Base-by-base conservation (phyloP, 2,113 vertebrate genomes). In the Ciconia maguari region DNA sequence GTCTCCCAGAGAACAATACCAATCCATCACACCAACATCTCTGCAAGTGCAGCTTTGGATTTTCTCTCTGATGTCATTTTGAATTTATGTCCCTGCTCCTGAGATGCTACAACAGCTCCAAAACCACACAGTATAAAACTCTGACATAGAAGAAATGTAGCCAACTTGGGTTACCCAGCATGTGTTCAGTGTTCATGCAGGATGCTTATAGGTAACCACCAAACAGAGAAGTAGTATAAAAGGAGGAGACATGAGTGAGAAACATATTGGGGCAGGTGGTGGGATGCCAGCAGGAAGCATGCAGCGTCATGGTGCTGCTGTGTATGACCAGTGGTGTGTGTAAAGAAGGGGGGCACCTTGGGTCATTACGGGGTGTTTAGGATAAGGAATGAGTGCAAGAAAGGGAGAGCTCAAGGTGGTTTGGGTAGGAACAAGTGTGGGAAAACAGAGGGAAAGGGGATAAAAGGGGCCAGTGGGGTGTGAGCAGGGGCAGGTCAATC, bases 401-500 rank as follows among this genome's bases (percentile, higher is more conserved):
- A 77, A 61, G 7, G 24, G 34, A 61, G 13, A 61, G 3, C 78
- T 52, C 15, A 57, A 60, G 14, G 30, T 0, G 0, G 5, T 83
- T 72, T 69, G 21, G 13, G 29, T 11, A 77, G 7, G 19, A 72
- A 69, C 10, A 68, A 51, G 5, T 18, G 11, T 44, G 58, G 13
- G 7, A 65, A 64, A 27, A 58, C 3, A 70, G 14, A 84, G 21
- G 16, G 26, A 83, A 74, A 91, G 7, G 21, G 5, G 8, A n/a
- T 48, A 25, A 52, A 54, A 49, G 9, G 3, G 6, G 3, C 8
- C 13, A 0, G 10, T 44, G 22, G 8, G 3, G 9, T 52, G 5
- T 46, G 20, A 78, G 19, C 21, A 46, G 41, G 2, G 6, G 2
- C 25, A 29, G 13, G 20, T 62, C 11, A 64, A 20, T 32, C 20